These are phyloP conservation scores for Pteronotus mesoamericanus DNA, from an alignment of 2,797 vertebrate genomes.

Conservation along the genomic window DNA sequence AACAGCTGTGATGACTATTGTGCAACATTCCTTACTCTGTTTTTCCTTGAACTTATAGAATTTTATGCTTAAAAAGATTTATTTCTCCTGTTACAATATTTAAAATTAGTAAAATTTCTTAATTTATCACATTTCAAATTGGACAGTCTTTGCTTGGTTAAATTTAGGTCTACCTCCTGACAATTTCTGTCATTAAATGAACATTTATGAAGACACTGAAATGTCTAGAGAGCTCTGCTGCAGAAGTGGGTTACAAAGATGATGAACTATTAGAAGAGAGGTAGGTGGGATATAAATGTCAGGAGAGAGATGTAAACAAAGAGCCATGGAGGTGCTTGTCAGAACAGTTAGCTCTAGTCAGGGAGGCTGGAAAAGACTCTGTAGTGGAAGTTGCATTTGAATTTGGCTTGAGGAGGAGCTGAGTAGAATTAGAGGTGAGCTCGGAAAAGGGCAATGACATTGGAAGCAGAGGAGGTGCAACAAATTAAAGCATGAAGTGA, in stretches of 20 bases:
- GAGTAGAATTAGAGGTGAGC: neutral
- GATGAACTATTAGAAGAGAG: neutral
- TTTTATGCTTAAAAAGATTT: neutral
- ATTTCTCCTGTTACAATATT: neutral
- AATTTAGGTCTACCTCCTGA: neutral
- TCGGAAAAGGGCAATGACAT: neutral
- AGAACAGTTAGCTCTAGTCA: neutral
- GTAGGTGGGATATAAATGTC: neutral
- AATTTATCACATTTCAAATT: neutral
- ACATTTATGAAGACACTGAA: neutral
- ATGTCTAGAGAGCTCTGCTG: neutral
- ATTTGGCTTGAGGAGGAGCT: neutral
- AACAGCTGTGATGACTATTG: neutral
- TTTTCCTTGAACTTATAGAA: conserved; percentile 1
- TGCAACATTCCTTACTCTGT: neutral
- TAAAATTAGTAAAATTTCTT: neutral
- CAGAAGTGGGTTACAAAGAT: neutral
- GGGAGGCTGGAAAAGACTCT: neutral
- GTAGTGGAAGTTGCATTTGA: neutral
- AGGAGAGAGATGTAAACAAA: neutral
- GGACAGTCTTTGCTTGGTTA: neutral
- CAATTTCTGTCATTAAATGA: neutral
- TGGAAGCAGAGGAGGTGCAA: neutral
- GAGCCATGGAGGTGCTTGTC: neutral
- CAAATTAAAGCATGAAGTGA: neutral